Evolutionary conservation across 1,140 invertebrate species (phyloP).

Genomic region (Apis mellifera): Amel_HAv3.1 CM009933.2:7330501-7331000

Average conservation of each 20-base stretch:
- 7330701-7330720: not conserved
- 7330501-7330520: constrained; percentile 5
- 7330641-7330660: not conserved
- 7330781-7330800: too few species aligned
- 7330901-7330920: too few species aligned
- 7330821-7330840: too few species aligned
- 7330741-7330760: not conserved
- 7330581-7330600: not conserved
- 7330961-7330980: too few species aligned
- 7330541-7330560: too few species aligned
- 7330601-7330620: constrained; percentile 13
- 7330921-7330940: too few species aligned
- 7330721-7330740: not conserved
- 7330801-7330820: not conserved
- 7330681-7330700: not conserved
- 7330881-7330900: too few species aligned
- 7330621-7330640: constrained; percentile 26
- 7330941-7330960: too few species aligned
- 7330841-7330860: too few species aligned
- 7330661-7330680: not conserved
- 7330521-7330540: not conserved
- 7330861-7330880: too few species aligned
- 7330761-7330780: too few species aligned
- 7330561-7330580: not conserved
- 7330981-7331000: too few species aligned